Conservation (phyloP, 2,888 invertebrate genomes). For the Nipponacmea schrenckii region DNA sequence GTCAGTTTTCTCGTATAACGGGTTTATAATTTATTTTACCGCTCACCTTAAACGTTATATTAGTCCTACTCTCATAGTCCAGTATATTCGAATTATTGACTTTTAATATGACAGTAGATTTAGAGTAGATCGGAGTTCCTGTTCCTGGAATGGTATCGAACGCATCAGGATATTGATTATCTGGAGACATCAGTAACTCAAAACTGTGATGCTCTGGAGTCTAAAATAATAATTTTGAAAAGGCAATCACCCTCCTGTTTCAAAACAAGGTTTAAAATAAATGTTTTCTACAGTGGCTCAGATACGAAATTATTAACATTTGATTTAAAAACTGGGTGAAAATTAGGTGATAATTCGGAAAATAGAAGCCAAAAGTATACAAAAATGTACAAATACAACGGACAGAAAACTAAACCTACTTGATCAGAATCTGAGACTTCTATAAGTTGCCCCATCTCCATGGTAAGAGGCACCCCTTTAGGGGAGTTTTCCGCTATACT, state of each 20-base stretch:
- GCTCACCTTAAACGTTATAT: slow-evolving; percentile 51
- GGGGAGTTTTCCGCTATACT: slow-evolving; percentile 49
- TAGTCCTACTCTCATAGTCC: slow-evolving; percentile 78
- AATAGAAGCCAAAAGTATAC: not conserved
- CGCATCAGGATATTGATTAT: slow-evolving; percentile 43
- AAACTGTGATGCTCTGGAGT: slow-evolving; percentile 24
- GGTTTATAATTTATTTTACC: no score
- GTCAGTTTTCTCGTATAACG: no score
- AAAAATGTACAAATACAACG: no score
- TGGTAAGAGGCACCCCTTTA: slow-evolving; percentile 46
- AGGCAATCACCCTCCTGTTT: no score
- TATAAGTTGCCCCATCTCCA: slow-evolving; percentile 35
- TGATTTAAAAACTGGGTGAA: no score
- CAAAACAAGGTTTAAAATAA: no score
- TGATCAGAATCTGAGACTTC: slow-evolving; percentile 49
- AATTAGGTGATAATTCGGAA: no score
- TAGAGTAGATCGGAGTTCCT: slow-evolving; percentile 37
- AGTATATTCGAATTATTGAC: slow-evolving; percentile 70
- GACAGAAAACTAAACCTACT: slow-evolving; percentile 22
- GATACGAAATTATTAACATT: no score
- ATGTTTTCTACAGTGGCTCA: no score
- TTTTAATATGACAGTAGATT: slow-evolving; percentile 43
- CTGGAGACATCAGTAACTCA: slow-evolving; percentile 39
- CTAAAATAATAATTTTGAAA: no score
- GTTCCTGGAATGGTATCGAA: slow-evolving; percentile 43